Conservation (phyloP, 2,888 invertebrate species). For the Epinotia demarniana region DNA sequence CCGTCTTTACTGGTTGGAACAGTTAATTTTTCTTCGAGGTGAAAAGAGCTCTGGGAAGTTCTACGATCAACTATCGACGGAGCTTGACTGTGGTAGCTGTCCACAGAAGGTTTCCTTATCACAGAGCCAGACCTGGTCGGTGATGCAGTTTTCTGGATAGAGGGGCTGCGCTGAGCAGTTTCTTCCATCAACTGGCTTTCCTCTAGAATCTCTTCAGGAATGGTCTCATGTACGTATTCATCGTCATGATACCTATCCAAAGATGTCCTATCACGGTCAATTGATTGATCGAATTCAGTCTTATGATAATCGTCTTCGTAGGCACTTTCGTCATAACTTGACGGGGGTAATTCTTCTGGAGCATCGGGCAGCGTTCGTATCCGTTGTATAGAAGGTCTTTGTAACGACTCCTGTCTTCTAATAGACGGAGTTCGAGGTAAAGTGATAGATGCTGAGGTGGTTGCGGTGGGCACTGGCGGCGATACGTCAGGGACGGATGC, state of each 20-base stretch:
- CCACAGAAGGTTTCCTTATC: constrained; percentile 76
- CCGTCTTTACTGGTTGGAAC: constrained; percentile 77
- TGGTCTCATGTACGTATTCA: constrained; percentile 72
- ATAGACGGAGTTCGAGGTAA: constrained; percentile 77
- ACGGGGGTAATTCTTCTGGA: constrained; percentile 74
- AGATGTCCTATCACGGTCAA: constrained; percentile 74
- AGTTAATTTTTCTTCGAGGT: constrained; percentile 83
- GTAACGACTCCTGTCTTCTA: constrained; percentile 81
- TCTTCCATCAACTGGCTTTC: constrained; percentile 70
- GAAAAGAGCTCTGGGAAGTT: constrained; percentile 80
- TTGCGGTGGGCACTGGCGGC: constrained; percentile 68
- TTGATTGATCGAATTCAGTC: constrained; percentile 80
- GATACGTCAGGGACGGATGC: constrained; percentile 76
- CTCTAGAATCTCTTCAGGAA: constrained; percentile 69
- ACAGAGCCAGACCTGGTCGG: constrained; percentile 72
- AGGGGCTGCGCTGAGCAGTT: constrained; percentile 55
- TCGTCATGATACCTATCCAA: constrained; percentile 78
- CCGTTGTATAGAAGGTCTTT: constrained; percentile 79
- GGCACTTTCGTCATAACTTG: constrained; percentile 82
- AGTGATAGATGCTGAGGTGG: constrained; percentile 67
- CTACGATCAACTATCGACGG: constrained; percentile 77
- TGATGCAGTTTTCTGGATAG: constrained; percentile 73
- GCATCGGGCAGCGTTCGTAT: constrained; percentile 79
- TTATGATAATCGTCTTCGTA: constrained; percentile 82
- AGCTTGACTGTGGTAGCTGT: constrained; percentile 79